Percentiles rank a stretch among this genome's conserved stretches.
These are phyloP conservation scores for Sebastes hubbsi DNA, from an alignment of 2,797 vertebrate species.

Conservation along the genomic window DNA sequence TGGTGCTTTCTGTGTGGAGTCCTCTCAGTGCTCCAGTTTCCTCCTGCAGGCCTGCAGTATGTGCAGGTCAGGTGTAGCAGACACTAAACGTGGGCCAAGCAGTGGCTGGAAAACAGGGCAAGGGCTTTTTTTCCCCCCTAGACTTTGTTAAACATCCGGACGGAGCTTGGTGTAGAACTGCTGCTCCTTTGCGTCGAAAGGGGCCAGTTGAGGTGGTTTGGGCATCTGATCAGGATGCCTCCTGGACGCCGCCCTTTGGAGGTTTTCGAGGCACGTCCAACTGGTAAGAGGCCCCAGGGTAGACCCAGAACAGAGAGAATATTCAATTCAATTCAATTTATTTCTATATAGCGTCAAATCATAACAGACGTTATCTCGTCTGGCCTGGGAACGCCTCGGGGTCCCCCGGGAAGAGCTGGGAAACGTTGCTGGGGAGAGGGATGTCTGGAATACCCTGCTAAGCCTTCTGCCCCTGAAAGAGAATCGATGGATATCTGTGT, in stretches of 20 bases:
- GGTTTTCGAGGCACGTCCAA: neutral
- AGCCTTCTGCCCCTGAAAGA: neutral
- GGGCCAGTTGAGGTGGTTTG: neutral
- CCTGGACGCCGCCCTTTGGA: accelerated
- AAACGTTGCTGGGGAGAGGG: neutral
- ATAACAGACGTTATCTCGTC: neutral
- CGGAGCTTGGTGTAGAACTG: neutral
- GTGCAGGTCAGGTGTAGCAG: neutral
- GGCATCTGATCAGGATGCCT: no score
- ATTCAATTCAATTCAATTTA: neutral
- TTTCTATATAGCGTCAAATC: no score
- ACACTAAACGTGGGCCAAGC: neutral
- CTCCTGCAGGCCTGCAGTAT: neutral
- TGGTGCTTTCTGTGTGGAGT: neutral
- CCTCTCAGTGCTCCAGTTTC: neutral
- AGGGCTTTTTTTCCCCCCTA: neutral
- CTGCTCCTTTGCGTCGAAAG: neutral
- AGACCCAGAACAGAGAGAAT: neutral
- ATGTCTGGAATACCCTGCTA: neutral
- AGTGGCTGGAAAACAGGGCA: neutral
- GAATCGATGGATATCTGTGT: neutral
- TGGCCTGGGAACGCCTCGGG: neutral
- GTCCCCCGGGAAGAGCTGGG: neutral
- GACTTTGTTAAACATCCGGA: neutral
- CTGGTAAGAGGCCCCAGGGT: neutral